Base-by-base conservation (phyloP, 1,140 invertebrate genomes). In the Oppia nitens region DNA sequence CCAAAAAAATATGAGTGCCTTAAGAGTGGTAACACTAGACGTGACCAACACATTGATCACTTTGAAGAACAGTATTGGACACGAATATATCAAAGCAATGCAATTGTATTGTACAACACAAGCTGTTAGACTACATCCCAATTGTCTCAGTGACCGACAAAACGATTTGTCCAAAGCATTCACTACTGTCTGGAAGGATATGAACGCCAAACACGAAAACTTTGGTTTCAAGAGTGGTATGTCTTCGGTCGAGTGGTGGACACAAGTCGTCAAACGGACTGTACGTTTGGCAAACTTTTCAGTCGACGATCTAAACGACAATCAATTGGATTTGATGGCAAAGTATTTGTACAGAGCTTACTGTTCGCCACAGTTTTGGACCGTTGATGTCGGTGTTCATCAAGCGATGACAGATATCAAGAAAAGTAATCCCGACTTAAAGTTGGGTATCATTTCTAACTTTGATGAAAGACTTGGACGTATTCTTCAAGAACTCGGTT, bases 231-330 rank as follows among this genome's bases (percentile, higher is more conserved):
- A 74, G 21, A 75, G 76, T 1, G 78, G 78, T 1, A 72, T 89
- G 29, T 77, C 78, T 11, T 87, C 85, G 79, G 70, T 81, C 65
- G 74, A 81, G 45, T 94, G 88, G 87, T 94, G 89, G 89, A 74
- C 71, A 50, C 68, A 70, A 59, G 68, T 87, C 12, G 79, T 88
- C 9, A 70, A 73, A 48, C 72, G 75, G 48, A 80, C 83, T 26
- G 84, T 88, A 11, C 24, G 11, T 11, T 21, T 76, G 51, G 72
- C 73, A 29, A 68, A 67, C 55, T 51, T 57, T 26, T 28, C 23
- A 61, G 63, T 54, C 55, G 55, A 47, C 50, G 12, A 61, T 53
- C 12, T 57, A 40, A 59, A 61, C 11, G 70, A 73, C 17, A 60
- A 64, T 23, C 75, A 73, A 64, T 60, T 83, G 14, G 65, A 72